Conservation (phyloP, 1,140 invertebrate genomes). For the Apis laboriosa region DNA sequence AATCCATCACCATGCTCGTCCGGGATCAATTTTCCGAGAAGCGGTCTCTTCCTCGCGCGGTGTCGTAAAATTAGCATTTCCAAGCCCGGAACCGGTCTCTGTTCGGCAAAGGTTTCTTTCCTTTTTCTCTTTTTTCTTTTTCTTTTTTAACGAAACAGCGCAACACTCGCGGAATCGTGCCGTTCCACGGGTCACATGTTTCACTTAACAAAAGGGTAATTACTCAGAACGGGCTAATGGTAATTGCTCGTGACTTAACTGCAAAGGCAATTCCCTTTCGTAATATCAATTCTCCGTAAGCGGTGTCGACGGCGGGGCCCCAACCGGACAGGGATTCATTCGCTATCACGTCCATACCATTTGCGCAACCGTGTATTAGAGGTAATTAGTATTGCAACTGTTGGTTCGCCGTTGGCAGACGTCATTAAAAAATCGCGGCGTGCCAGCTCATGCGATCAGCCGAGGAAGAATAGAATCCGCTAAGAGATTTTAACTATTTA, state of each 20-base stretch:
- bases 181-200: constrained; percentile 41
- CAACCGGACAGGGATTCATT: constrained; percentile 12
- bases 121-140: too few species aligned
- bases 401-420: constrained; percentile 24
- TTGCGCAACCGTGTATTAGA: constrained; percentile 52
- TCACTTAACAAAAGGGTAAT: constrained; percentile 50
- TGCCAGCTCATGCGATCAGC: background rate
- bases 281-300: constrained; percentile 58
- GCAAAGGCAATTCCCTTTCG: constrained; percentile 51
- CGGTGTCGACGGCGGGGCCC: constrained; percentile 32
- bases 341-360: constrained; percentile 40
- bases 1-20: background rate
- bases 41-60: background rate
- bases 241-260: constrained; percentile 53
- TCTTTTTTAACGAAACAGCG: constrained; percentile 14
- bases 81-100: constrained; percentile 8
- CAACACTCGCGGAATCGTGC: constrained; percentile 16
- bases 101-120: background rate
- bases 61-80: constrained; percentile 26
- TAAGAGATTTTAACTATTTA: background rate
- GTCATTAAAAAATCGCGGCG: constrained; percentile 43
- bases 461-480: background rate
- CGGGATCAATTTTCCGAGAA: constrained; percentile 11
- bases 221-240: constrained; percentile 46
- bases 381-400: constrained; percentile 58